Conservation (phyloP, 2,113 vertebrate species). For the Dermatemys mawii region DNA sequence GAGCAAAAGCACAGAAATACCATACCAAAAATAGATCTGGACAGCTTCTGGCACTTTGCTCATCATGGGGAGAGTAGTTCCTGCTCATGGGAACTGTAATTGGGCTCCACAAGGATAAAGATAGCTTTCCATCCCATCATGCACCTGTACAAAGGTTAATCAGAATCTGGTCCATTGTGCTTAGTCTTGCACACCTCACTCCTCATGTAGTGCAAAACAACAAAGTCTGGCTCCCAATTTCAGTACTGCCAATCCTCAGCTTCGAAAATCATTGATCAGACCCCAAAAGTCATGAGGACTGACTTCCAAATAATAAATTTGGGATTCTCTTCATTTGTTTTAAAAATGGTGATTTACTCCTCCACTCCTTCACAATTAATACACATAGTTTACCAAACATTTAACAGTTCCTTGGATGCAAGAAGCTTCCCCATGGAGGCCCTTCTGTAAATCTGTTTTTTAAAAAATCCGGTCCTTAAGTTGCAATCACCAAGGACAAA, state of each 20-base stretch:
- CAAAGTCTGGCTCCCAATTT: not conserved
- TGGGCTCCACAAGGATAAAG: not conserved
- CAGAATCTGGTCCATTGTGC: not conserved
- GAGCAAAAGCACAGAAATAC: not conserved
- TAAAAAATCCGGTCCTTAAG: not conserved
- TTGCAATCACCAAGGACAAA: slow-evolving; percentile 17
- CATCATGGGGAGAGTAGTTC: not conserved
- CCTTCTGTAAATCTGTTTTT: not conserved
- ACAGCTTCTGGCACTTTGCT: not conserved
- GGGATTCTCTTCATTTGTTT: not conserved
- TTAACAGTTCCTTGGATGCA: not conserved
- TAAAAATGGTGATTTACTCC: no score
- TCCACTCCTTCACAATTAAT: slow-evolving; percentile 8
- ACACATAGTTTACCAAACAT: not conserved
- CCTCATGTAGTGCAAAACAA: not conserved
- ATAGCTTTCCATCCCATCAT: no score
- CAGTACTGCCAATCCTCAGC: accelerated
- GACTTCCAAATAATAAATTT: not conserved
- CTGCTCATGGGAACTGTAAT: not conserved
- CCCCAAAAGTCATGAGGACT: not conserved
- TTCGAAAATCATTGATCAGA: not conserved
- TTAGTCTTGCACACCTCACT: not conserved
- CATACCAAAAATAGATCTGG: not conserved
- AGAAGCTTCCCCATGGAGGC: not conserved
- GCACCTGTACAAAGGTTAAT: not conserved